Evolutionary conservation across 2,113 vertebrate species (phyloP), one percentile per base, ranked within the genome.

Genomic region (Syngnathus scovelli): DNA sequence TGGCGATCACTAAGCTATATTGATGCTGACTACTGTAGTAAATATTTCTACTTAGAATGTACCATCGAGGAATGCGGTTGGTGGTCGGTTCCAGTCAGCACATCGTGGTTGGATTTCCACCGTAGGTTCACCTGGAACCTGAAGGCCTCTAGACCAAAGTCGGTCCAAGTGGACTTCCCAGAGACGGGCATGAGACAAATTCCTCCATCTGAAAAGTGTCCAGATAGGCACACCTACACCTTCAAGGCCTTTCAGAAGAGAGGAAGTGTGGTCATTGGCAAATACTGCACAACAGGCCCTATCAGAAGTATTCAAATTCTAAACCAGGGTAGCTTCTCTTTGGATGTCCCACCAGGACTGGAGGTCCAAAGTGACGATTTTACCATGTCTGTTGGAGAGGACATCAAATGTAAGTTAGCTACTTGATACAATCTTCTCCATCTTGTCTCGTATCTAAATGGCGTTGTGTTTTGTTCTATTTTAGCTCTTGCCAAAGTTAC

Each of bases 91-190:
- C 64, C 84, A 18, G 83, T 82, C 48, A 78, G 84, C 0, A 56
- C 0, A 0, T 67, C 63, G 15, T 43, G 88, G 2, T 84, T 85
- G 44, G 51, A 37, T 33, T 94, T 97, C 74, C 92, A 93, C 70
- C 93, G 89, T 65, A 95, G 85, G 1, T 96, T 92, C 70, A 77
- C 69, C 80, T 98, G 95, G 96, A 89, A 92, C 0, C 78, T 96
- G 73, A 90, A 15, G 0, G 88, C 91, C 0, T 67, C 72, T 0
- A 77, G 61, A 2, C 87, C 69, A 2, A 82, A 85, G 2, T 89
- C 92, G 0, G 78, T 96, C 4, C 88, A 87, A 38, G 81, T 97
- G 61, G 86, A 84, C 49, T 96, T 98, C 74, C 74, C 78, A 5
- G 12, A 5, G 0, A 72, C 69, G 0, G 92, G 91, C 67, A 78